Base-by-base conservation (phyloP, 2,113 vertebrate species). In the Alexandromys fortis region DNA sequence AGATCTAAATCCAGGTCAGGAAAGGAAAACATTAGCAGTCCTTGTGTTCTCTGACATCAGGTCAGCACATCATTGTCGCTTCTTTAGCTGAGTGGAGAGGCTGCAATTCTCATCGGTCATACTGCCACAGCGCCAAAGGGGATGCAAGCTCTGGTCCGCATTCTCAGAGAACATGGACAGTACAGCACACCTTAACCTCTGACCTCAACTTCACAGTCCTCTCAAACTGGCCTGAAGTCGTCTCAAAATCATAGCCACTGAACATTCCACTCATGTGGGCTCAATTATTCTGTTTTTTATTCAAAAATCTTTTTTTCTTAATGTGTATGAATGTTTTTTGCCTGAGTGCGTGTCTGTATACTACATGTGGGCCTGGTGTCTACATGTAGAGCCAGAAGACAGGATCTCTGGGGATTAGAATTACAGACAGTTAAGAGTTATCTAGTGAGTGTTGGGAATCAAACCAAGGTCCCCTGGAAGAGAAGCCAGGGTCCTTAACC, bases 1-100 rank as follows among this genome's bases (percentile, higher is more conserved):
- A 95, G 86, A 85, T 76, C 42, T 76, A 95, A 89, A 94, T n/a
- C n/a, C 35, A 30, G 13, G 35, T 55, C 10, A 42, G 89, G 78
- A 42, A 52, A 72, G 42, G 65, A 91, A 86, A 82, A 58, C 3
- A 72, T 1, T 67, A 65, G 33, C 30, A 12, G 61, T 28, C 26
- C 5, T 49, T 65, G 16, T 52, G 26, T 1, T 17, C 14, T 33
- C 70, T 55, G 45, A 16, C 12, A 67, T 89, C 17, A n/a, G 72
- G 10, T 4, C 58, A 5, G 4, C 5, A 35, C 3, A 12, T 49
- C 10, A 70, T 30, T 33, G 30, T 4, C 63, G 33, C 45, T 78
- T 94, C 45, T 77, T 58, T 38, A 49, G n/a, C 13, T 81, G 81
- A 52, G 47, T 68, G 38, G 33, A 81, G 83, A 82, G 24, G 21